Evolutionary conservation across 2,888 invertebrate species (phyloP).

Genomic region (Temnothorax ravouxi): DNA sequence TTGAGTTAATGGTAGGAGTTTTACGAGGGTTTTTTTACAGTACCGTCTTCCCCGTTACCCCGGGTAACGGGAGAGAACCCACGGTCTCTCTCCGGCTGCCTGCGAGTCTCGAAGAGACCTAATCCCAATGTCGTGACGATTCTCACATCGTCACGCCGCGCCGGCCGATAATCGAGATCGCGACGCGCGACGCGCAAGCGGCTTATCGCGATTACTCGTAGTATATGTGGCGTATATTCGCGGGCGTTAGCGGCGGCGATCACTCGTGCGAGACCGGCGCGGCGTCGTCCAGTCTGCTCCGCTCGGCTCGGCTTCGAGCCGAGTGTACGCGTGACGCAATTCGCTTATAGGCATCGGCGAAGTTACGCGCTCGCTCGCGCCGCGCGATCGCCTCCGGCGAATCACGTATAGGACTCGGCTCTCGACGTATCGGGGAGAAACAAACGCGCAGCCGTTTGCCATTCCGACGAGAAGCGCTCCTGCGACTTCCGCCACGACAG

Average conservation of each 20-base stretch:
- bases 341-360: slow-evolving; percentile 62
- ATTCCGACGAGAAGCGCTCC: slow-evolving; percentile 36
- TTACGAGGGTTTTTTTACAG: slow-evolving; percentile 25
- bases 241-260: slow-evolving; percentile 11
- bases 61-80: not conserved
- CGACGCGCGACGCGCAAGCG: slow-evolving; percentile 31
- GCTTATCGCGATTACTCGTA: slow-evolving; percentile 55
- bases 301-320: slow-evolving; percentile 54
- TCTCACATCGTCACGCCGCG: slow-evolving; percentile 18
- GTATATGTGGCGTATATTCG: slow-evolving; percentile 6
- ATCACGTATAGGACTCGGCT: slow-evolving; percentile 41
- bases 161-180: slow-evolving; percentile 37
- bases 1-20: slow-evolving; percentile 11
- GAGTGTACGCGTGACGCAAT: slow-evolving; percentile 77
- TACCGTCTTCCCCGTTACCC: not conserved
- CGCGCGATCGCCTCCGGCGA: slow-evolving; percentile 47
- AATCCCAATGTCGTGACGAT: not conserved
- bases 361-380: slow-evolving; percentile 47
- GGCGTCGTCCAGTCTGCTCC: slow-evolving; percentile 84
- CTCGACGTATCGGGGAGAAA: slow-evolving; percentile 33
- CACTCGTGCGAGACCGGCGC: slow-evolving; percentile 76
- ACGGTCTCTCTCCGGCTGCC: not conserved
- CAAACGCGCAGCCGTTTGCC: slow-evolving; percentile 24
- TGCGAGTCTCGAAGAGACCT: not conserved
- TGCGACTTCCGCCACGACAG: slow-evolving; percentile 46